Conservation (phyloP, 2,113 vertebrate genomes). For the Tachysurus vachellii region DNA sequence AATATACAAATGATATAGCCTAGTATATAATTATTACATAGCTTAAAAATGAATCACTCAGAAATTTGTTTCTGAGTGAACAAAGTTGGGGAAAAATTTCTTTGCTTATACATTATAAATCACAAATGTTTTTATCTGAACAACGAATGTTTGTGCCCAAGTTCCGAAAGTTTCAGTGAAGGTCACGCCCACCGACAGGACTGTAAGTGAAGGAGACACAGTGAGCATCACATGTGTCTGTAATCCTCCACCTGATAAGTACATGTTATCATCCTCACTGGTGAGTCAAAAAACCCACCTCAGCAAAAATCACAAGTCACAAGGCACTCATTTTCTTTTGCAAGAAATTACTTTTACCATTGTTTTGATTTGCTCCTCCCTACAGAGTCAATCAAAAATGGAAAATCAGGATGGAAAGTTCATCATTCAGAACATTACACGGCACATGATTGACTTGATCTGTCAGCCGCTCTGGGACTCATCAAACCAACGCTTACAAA, state of each 20-base stretch:
- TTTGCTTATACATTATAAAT: neutral
- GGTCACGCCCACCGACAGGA: neutral
- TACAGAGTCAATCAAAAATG: constrained; percentile 21
- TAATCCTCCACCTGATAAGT: constrained; percentile 20
- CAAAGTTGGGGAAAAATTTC: no score
- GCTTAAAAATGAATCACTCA: neutral
- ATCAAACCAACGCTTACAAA: neutral
- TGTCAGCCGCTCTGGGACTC: constrained; percentile 47
- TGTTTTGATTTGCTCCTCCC: neutral
- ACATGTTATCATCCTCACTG: constrained; percentile 15
- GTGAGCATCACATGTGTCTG: constrained; percentile 41
- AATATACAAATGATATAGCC: neutral
- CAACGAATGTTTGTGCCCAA: neutral
- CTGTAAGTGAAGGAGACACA: constrained; percentile 42
- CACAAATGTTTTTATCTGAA: neutral
- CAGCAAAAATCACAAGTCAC: neutral
- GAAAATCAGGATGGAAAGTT: constrained; percentile 41
- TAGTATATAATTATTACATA: neutral
- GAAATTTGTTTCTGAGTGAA: neutral
- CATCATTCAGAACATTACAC: constrained; percentile 32
- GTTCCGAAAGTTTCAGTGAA: constrained; percentile 25
- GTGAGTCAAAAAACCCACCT: constrained; percentile 19
- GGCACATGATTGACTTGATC: constrained; percentile 30
- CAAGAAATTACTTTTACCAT: neutral
- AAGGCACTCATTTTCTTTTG: neutral